A percentile compares a stretch with the other conserved stretches of the same genome.
Evolutionary conservation across 2,797 vertebrate species (phyloP).

Genomic region (Characodon lateralis): DNA sequence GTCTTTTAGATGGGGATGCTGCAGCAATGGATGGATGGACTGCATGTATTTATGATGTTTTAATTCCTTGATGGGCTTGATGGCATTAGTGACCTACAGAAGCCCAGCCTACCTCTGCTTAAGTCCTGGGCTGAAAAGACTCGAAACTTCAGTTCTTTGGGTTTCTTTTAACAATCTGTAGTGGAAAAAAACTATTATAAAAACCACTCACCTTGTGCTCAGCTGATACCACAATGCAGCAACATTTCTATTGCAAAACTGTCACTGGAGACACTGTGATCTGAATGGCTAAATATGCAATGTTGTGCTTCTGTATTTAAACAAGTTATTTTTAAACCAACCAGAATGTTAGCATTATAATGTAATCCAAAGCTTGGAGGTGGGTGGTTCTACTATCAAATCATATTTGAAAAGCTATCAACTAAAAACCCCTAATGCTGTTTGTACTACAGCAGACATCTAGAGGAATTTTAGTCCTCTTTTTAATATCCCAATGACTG

Average conservation of each 20-base stretch:
- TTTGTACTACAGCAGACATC: not conserved
- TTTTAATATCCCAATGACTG: constrained; percentile 31
- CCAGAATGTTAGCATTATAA: not conserved
- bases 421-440: not conserved
- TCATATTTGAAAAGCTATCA: not conserved
- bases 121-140: not conserved
- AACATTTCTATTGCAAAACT: not conserved
- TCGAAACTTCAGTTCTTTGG: no score
- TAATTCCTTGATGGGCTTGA: no score
- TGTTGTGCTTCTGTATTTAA: not conserved
- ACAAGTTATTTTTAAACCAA: not conserved
- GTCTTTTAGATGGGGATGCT: no score
- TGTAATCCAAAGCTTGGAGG: not conserved
- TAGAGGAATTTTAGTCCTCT: constrained; percentile 3
- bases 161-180: not conserved
- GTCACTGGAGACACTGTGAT: not conserved
- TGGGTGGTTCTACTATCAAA: not conserved
- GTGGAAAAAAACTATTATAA: not conserved
- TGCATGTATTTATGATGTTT: no score
- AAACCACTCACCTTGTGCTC: not conserved
- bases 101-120: not conserved
- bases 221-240: not conserved
- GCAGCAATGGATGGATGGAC: no score
- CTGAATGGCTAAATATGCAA: not conserved
- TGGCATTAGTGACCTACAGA: not conserved